These are phyloP conservation scores for Ophioninae sp. DNA, from an alignment of 2,888 invertebrate species.

Conservation along the genomic window DNA sequence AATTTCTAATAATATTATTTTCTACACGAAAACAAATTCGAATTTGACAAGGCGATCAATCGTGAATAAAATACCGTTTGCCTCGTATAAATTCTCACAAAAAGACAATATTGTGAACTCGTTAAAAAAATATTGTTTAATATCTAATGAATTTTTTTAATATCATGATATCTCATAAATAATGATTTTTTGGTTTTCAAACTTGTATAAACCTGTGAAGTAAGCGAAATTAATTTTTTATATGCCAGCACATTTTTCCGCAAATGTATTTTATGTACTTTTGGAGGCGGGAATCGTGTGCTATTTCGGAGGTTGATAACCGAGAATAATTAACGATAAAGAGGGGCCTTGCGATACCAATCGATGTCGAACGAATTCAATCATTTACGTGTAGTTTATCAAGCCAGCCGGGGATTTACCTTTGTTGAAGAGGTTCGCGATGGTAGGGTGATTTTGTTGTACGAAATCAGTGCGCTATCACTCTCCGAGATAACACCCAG, in stretches of 20 bases:
- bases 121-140: too few relatives aligned
- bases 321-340: not conserved
- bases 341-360: not conserved
- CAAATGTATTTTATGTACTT: not conserved
- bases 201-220: too few relatives aligned
- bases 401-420: slow-evolving; percentile 26
- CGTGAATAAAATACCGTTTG: not conserved
- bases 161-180: too few relatives aligned
- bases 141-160: too few relatives aligned
- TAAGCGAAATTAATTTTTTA: not conserved
- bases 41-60: not conserved
- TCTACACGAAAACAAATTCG: not conserved
- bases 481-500: slow-evolving; percentile 15
- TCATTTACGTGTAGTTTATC: not conserved
- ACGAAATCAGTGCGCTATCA: not conserved
- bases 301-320: not conserved
- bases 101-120: not conserved
- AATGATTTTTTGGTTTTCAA: too few relatives aligned
- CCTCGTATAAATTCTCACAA: not conserved
- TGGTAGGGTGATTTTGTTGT: not conserved
- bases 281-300: too few relatives aligned
- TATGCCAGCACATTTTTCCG: not conserved
- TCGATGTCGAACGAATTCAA: not conserved
- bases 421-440: not conserved
- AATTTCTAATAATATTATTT: not conserved